Evolutionary conservation across 2,113 vertebrate genomes (phyloP).

Genomic region (Forbesichthys agassizii): DNA sequence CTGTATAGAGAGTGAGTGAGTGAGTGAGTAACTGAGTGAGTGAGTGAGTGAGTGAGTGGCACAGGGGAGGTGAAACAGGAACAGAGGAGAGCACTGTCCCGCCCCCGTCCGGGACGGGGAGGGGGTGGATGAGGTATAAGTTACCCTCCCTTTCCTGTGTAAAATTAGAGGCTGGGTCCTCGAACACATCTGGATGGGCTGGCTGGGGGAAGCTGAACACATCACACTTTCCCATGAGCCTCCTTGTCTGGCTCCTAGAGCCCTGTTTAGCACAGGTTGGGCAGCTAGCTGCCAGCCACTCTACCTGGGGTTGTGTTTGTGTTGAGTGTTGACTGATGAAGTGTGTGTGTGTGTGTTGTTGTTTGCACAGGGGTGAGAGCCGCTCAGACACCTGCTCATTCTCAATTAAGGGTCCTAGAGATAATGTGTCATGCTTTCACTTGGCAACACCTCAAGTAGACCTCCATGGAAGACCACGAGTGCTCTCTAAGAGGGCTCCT

Average conservation of each 20-base stretch:
- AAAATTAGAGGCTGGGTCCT: slow-evolving; percentile 69
- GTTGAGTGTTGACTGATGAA: slow-evolving; percentile 57
- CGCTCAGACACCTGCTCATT: slow-evolving; percentile 44
- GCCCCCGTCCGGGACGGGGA: slow-evolving; percentile 38
- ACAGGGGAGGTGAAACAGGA: slow-evolving; percentile 50
- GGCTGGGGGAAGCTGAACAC: slow-evolving; percentile 38
- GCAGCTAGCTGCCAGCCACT: neutral
- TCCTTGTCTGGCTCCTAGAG: slow-evolving; percentile 15
- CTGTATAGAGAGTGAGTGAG: neutral
- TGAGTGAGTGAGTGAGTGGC: neutral
- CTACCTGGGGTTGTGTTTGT: neutral
- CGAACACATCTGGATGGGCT: slow-evolving; percentile 67
- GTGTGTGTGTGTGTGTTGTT: slow-evolving; percentile 32
- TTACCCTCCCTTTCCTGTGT: slow-evolving; percentile 65
- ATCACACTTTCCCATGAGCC: slow-evolving; percentile 26
- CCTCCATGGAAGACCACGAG: slow-evolving; percentile 26
- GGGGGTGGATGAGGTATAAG: slow-evolving; percentile 22
- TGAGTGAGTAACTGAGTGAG: neutral
- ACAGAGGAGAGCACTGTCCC: neutral
- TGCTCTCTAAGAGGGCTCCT: slow-evolving; percentile 9
- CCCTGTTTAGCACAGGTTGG: neutral
- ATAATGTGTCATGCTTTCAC: slow-evolving; percentile 24
- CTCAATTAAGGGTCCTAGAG: slow-evolving; percentile 56
- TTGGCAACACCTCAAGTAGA: slow-evolving; percentile 42
- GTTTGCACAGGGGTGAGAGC: slow-evolving; percentile 23